A percentile compares a stretch with the other conserved stretches of the same genome.
These are phyloP conservation scores for Phaenicophaeus curvirostris DNA, from an alignment of 2,797 vertebrate genomes.

Conservation along the genomic window DNA sequence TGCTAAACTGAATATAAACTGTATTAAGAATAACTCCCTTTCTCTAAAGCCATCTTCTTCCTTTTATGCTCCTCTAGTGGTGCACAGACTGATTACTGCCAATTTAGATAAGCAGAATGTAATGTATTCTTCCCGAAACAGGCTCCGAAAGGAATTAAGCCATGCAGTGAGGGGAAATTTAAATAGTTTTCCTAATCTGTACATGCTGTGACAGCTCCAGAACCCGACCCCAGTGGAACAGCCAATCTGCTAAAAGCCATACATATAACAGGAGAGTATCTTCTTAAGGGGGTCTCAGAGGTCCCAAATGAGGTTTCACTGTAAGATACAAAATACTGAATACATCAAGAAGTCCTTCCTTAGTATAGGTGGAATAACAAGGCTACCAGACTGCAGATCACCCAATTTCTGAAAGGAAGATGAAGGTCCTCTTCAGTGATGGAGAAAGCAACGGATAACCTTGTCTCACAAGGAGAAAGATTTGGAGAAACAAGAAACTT, in stretches of 20 bases:
- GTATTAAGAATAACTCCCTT: neutral
- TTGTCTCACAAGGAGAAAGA: neutral
- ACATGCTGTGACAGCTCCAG: neutral
- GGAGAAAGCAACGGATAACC: neutral
- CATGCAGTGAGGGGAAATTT: neutral
- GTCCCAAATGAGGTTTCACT: neutral
- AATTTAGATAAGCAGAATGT: neutral
- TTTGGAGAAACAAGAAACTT: neutral
- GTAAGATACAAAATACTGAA: neutral
- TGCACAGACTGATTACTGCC: neutral
- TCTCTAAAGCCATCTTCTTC: neutral
- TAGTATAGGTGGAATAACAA: neutral
- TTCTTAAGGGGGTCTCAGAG: neutral
- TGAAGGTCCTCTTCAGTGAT: neutral
- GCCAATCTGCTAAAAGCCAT: neutral
- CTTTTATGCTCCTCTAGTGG: neutral
- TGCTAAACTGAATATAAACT: neutral
- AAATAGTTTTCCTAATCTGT: neutral
- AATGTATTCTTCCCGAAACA: neutral
- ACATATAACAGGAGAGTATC: rapidly evolving
- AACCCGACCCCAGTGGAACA: neutral
- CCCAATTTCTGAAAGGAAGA: neutral
- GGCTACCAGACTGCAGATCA: neutral
- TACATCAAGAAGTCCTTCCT: neutral
- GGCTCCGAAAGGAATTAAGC: neutral